phyloP scores from a whole-genome alignment of 2,113 vertebrate genomes.

The Oncorhynchus nerka region DNA sequence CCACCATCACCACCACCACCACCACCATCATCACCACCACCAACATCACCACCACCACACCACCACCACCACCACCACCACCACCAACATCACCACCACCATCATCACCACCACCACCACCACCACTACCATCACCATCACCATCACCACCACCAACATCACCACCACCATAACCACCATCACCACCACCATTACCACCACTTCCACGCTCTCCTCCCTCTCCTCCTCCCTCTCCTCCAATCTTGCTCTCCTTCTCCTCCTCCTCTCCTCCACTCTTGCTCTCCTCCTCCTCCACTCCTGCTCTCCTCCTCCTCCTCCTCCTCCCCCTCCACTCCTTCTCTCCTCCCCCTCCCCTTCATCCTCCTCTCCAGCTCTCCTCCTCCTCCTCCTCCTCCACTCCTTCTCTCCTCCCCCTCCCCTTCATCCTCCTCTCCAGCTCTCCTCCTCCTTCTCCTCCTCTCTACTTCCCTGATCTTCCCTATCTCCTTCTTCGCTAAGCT shows the following conservation, averaged over 20 bases:
- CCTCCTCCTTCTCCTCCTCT: neutral
- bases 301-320: too few relatives aligned
- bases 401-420: neutral
- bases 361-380: too few relatives aligned
- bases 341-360: fast-evolving
- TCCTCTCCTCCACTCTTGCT: too few relatives aligned
- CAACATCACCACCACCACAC: too few relatives aligned
- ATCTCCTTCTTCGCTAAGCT: neutral
- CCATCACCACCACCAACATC: too few relatives aligned
- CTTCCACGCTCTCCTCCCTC: too few relatives aligned
- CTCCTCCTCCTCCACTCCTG: fast-evolving
- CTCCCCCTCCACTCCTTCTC: fast-evolving
- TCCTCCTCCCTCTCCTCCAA: too few relatives aligned
- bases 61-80: fast-evolving
- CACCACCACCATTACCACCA: too few relatives aligned
- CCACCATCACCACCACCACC: too few relatives aligned
- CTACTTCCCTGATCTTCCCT: neutral
- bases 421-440: slow-evolving; percentile 5
- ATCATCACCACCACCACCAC: too few relatives aligned
- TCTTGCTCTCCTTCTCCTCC: too few relatives aligned
- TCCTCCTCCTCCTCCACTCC: neutral
- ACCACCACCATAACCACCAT: fast-evolving
- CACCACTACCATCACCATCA: too few relatives aligned
- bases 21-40: fast-evolving
- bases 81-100: fast-evolving